Evolutionary conservation across 2,888 invertebrate species (phyloP), one percentile per base, ranked within the genome.

Genomic region (Aphodius granarius): DNA sequence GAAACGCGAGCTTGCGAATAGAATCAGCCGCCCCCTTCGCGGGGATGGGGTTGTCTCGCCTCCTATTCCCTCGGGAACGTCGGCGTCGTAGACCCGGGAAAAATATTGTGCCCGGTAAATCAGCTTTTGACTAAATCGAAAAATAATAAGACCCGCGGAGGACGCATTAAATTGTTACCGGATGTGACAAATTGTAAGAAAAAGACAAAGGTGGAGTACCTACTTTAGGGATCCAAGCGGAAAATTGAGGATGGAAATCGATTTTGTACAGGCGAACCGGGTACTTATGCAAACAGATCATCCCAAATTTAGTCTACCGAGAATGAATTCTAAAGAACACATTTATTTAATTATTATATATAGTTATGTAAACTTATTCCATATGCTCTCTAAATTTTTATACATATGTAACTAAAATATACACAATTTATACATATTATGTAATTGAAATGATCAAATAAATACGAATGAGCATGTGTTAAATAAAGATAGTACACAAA

Each of bases 111-210:
- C 68, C 22, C 68, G 68, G 68, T 21, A 68, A 68, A 43, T 43
- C 43, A 43, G 20, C 68, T 68, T 68, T 22, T 68, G 68, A 68
- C 21, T 68, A 68, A 68, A 68, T 68, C 68, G 68, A 68, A 68
- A 68, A 68, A 68, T 68, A 68, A 68, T 68, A 68, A 68, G 68
- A 68, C 68, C 22, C 20, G 68, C 43, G 19, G 68, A 68, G 68
- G n/a, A 22, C 21, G 68, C 21, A 68, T 68, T 68, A 68, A 68
- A 68, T 22, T 68, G 68, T 68, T 68, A 68, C 68, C 68, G 68
- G 68, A 68, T 22, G 68, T 68, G 68, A 68, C 68, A 68, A 68
- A 68, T 68, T 20, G 68, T 43, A 22, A 21, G 68, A 68, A 68
- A 68, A 68, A 68, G 20, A 21, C n/a, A n/a, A 20, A 68, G 68